These are phyloP conservation scores for Pao palembangensis DNA, from an alignment of 2,113 vertebrate genomes.

Conservation along the genomic window DNA sequence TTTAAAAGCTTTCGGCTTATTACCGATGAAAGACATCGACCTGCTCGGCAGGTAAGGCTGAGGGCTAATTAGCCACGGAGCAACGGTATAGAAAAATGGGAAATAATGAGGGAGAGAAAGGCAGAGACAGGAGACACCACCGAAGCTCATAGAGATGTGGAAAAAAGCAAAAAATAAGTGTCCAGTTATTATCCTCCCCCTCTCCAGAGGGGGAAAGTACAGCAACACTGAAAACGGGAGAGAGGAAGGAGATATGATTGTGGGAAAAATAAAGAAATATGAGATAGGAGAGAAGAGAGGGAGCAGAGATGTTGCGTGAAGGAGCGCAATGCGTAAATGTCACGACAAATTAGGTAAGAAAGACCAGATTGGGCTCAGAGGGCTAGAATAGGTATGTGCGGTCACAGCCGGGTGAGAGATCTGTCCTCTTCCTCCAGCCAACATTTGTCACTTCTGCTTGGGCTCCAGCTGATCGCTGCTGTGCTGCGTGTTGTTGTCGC, in stretches of 20 bases:
- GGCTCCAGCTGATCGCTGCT: conserved; percentile 31
- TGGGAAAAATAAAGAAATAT: conserved; percentile 14
- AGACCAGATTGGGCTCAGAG: conserved; percentile 53
- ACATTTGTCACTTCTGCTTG: conserved; percentile 58
- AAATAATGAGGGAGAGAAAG: conserved; percentile 31
- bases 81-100: conserved; percentile 5
- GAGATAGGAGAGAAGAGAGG: conserved; percentile 17
- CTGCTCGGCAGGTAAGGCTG: conserved; percentile 17
- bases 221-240: background rate
- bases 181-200: conserved; percentile 15
- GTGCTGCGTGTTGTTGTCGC: conserved; percentile 7
- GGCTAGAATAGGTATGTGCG: conserved; percentile 41
- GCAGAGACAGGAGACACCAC: conserved; percentile 8
- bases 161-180: conserved; percentile 16
- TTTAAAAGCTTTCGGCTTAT: conserved; percentile 30
- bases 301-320: conserved; percentile 19
- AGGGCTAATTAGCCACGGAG: conserved; percentile 31
- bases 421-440: conserved; percentile 47
- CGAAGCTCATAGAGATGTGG: conserved; percentile 6
- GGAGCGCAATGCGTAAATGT: conserved; percentile 42
- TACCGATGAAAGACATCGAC: conserved; percentile 19
- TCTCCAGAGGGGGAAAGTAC: conserved; percentile 3
- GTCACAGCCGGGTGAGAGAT: conserved; percentile 50
- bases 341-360: conserved; percentile 49
- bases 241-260: background rate